A percentile compares a stretch with the other conserved stretches of the same genome.
These are phyloP conservation scores for Pterostichus madidus DNA, from an alignment of 2,888 invertebrate species.

Conservation along the genomic window DNA sequence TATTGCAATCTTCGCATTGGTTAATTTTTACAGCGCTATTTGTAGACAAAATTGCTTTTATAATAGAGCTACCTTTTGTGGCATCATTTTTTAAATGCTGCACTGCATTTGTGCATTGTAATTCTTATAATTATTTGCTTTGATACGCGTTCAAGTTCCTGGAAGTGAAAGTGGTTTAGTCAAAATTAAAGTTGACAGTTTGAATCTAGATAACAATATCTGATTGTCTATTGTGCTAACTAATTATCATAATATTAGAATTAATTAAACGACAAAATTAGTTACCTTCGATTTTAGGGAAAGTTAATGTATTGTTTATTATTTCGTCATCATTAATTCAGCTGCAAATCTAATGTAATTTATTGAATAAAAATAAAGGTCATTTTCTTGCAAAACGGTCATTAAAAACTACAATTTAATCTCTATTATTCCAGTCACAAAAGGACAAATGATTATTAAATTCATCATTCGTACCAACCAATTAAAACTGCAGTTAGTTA, in stretches of 20 bases:
- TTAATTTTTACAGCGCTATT: constrained; percentile 38
- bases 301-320: not conserved
- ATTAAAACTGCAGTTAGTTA: constrained; percentile 31
- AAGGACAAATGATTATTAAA: constrained; percentile 27
- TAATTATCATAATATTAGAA: constrained; percentile 44
- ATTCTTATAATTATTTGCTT: not conserved
- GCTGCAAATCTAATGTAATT: constrained; percentile 28
- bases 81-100: constrained; percentile 13
- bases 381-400: constrained; percentile 34
- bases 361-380: constrained; percentile 30
- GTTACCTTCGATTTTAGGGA: constrained; percentile 38
- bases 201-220: constrained; percentile 29
- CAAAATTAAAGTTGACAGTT: constrained; percentile 23
- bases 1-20: constrained; percentile 45
- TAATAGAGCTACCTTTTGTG: constrained; percentile 23
- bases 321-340: constrained; percentile 17
- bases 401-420: constrained; percentile 5
- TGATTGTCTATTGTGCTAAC: constrained; percentile 31
- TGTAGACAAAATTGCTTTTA: constrained; percentile 48
- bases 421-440: constrained; percentile 28
- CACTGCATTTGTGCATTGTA: constrained; percentile 20
- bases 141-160: not conserved
- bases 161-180: constrained; percentile 42
- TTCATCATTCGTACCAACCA: constrained; percentile 13
- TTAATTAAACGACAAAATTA: constrained; percentile 31